Evolutionary conservation across 2,888 invertebrate species (phyloP), one percentile per base, ranked within the genome.

Genomic region (Raillietiella orientalis): DNA sequence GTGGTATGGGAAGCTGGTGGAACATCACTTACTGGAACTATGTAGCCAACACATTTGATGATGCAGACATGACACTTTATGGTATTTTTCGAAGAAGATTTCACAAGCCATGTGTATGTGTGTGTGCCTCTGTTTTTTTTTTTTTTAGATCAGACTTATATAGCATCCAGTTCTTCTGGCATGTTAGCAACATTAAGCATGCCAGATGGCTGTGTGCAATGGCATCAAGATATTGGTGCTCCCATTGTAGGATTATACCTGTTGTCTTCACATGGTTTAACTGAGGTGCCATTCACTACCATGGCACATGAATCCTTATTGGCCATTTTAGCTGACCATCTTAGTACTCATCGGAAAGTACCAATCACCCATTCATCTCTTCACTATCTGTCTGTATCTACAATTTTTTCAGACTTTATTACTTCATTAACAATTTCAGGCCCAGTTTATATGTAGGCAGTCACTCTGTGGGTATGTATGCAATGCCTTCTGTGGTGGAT

Each of bases 21-120:
- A 93, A 96, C 50, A 74, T 90, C 4, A 90, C 90, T 1, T 93
- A 75, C 51, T 74, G 66, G 40, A 90, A 90, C 49, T 96, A 93
- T 45, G 67, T 84, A 2, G 65, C 77, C 2, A 59, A 60, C 41
- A 66, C 64, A 33, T 72, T 66, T 38, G 45, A 14, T 36, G 41
- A 16, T 34, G 50, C 62, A 3, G 64, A 62, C 38, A 82, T 50
- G 70, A 74, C 72, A 43, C 45, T 35, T 29, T 20, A 8, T 11
- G 17, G 14, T 17, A 8, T 17, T 17, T n/a, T 8, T 6, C n/a
- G n/a, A 8, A n/a, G 6, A 17, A 6, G 6, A 8, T 17, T 17
- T 17, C 19, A 17, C 19, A 27, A 9, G 9, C 8, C 11, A n/a
- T 30, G 11, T 16, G 16, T 21, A 4, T 17, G 3, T 16, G 15